Evolutionary conservation across 2,113 vertebrate species (phyloP).

Genomic region (Cynoglossus semilaevis): DNA sequence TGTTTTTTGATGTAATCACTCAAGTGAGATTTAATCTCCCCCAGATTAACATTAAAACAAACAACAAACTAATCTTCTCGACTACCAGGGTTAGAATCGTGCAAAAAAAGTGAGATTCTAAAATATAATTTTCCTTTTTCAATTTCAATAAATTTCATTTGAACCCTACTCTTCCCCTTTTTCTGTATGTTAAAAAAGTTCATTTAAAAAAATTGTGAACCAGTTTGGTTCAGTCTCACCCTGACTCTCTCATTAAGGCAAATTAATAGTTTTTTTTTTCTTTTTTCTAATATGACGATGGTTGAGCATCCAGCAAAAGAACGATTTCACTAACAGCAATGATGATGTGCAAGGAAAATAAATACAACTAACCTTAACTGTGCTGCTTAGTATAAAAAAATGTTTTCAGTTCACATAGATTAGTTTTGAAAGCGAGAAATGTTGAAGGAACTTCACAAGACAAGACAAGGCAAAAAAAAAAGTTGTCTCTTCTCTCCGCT

Average conservation of each 20-base stretch:
- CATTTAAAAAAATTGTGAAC: constrained; percentile 3
- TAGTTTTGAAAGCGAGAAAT: constrained; percentile 41
- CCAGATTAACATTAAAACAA: too few relatives aligned
- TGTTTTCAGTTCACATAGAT: constrained; percentile 41
- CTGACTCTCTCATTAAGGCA: constrained; percentile 54
- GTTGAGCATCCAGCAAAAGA: constrained; percentile 35
- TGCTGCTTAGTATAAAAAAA: constrained; percentile 3
- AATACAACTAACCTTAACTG: constrained; percentile 1
- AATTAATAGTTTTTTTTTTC: constrained; percentile 38
- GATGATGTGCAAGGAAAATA: constrained; percentile 20
- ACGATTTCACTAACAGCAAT: constrained; percentile 23
- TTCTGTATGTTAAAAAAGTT: not conserved
- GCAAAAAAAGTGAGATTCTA: too few relatives aligned
- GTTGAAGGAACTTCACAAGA: constrained; percentile 13
- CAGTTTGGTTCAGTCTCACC: not conserved
- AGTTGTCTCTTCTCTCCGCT: constrained; percentile 10
- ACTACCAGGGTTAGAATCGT: too few relatives aligned
- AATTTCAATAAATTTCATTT: too few relatives aligned
- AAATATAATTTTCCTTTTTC: too few relatives aligned
- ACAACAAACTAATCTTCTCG: too few relatives aligned
- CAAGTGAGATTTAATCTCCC: too few relatives aligned
- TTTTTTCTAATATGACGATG: constrained; percentile 14
- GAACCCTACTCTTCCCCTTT: too few relatives aligned
- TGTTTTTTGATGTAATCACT: too few relatives aligned
- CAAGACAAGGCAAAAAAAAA: constrained; percentile 7